phyloP scores from a whole-genome alignment of 1,140 invertebrate genomes.

The Adelges cooleyi region DNA sequence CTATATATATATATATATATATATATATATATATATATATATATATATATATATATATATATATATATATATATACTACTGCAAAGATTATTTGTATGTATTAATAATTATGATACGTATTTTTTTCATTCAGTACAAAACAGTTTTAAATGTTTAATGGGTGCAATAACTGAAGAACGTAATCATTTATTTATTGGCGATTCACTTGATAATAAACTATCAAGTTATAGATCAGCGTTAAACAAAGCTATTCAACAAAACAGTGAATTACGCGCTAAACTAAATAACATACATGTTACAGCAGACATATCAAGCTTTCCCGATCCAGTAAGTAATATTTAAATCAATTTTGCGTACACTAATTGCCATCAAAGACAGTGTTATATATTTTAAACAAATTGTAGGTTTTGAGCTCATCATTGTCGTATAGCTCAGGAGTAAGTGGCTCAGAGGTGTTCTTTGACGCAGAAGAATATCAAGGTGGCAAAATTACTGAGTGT shows the following conservation, averaged over 20 bases:
- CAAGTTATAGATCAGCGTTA: conserved; percentile 12
- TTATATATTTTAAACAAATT: background rate
- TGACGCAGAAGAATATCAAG: conserved; percentile 57
- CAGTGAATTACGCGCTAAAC: conserved; percentile 51
- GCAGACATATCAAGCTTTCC: conserved; percentile 47
- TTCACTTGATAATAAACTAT: background rate
- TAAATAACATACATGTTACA: conserved; percentile 54
- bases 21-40: too few species aligned
- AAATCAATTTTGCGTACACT: background rate
- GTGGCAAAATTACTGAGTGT: conserved; percentile 19
- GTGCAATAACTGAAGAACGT: conserved; percentile 48
- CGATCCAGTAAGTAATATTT: conserved; percentile 39
- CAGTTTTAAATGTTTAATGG: conserved; percentile 43
- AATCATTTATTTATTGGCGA: conserved; percentile 41
- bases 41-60: too few species aligned
- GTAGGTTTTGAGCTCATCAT: conserved; percentile 44
- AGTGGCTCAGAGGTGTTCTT: conserved; percentile 68
- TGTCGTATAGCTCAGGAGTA: conserved; percentile 63
- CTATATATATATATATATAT: background rate
- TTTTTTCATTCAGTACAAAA: conserved; percentile 36
- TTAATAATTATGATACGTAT: conserved; percentile 4
- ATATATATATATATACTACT: too few species aligned
- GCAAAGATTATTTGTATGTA: too few species aligned
- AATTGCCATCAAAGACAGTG: background rate
- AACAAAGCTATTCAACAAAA: conserved; percentile 58